phyloP scores from a whole-genome alignment of 2,113 vertebrate genomes.

The Passerina amoena region DNA sequence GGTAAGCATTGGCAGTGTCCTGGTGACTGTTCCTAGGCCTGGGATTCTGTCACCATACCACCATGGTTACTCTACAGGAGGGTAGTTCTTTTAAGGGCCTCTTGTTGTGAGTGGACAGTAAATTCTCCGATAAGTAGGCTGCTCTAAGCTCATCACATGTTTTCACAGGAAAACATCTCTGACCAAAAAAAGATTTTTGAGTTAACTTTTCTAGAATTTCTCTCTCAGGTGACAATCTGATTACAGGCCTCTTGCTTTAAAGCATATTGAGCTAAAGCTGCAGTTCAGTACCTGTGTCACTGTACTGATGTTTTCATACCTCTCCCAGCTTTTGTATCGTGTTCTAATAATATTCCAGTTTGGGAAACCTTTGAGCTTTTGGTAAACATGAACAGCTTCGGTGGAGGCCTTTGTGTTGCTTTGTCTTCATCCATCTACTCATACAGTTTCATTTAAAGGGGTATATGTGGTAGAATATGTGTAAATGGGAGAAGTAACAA shows the following conservation, averaged over 20 bases:
- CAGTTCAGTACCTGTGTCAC: neutral
- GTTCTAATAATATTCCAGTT: neutral
- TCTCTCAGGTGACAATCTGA: neutral
- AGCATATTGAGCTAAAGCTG: neutral
- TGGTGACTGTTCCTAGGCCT: neutral
- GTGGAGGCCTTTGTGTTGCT: neutral
- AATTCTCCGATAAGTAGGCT: neutral
- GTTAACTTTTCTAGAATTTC: neutral
- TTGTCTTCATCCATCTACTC: neutral
- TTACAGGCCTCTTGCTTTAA: neutral
- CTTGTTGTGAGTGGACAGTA: neutral
- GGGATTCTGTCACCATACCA: neutral
- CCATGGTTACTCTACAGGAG: neutral
- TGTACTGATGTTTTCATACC: neutral
- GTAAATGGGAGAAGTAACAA: neutral
- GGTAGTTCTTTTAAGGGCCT: neutral
- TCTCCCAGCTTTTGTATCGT: neutral
- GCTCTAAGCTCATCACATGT: neutral
- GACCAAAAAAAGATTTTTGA: neutral
- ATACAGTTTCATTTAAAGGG: neutral
- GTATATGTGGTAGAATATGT: neutral
- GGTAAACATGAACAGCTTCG: neutral
- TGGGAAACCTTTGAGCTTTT: neutral
- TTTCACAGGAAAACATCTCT: neutral
- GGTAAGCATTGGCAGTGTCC: constrained; percentile 75